Evolutionary conservation across 2,888 invertebrate genomes (phyloP), one percentile per base, ranked within the genome.

Genomic region (Diarsia dahlii): DNA sequence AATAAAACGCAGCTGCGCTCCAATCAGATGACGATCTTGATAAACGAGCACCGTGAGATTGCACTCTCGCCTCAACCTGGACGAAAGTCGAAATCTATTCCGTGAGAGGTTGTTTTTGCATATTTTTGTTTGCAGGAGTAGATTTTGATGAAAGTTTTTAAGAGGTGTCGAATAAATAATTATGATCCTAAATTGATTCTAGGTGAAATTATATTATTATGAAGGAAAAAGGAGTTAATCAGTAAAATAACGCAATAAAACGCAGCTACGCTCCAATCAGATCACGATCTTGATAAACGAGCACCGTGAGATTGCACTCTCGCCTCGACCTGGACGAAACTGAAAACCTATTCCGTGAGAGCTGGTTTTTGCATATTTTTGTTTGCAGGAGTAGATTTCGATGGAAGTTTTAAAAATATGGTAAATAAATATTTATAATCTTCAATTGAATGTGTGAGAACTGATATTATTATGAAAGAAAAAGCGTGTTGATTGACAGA

Each of bases 251-350:
- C 93, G 93, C 95, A 95, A 95, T 96, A 95, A 96, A 96, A 95
- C 95, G 95, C 96, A 96, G 96, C 96, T 96, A 92, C 93, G 83
- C 94, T 94, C 94, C 95, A 94, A 95, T 96, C 95, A 94, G 93
- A 94, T 93, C 94, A 93, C 95, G 95, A 95, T 95, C 95, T 94
- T 96, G 96, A 96, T 96, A 96, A 96, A 96, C 95, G 96, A 96
- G 87, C 93, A 90, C 93, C 93, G 94, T 96, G 96, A 96, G 95
- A 95, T 93, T 95, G 96, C 96, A 96, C 89, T 96, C 94, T 94
- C 93, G 87, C 87, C 71, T 8, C 50, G 84, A 85, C 80, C 87
- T 88, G 84, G 76, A 46, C n/a, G 71, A 45, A 83, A 72, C 34
- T 2, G n/a, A n/a, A n/a, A 28, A 28, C 28, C 28, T 28, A 28